Conservation (phyloP, 2,888 invertebrate species). For the Brachyptera risi region DNA sequence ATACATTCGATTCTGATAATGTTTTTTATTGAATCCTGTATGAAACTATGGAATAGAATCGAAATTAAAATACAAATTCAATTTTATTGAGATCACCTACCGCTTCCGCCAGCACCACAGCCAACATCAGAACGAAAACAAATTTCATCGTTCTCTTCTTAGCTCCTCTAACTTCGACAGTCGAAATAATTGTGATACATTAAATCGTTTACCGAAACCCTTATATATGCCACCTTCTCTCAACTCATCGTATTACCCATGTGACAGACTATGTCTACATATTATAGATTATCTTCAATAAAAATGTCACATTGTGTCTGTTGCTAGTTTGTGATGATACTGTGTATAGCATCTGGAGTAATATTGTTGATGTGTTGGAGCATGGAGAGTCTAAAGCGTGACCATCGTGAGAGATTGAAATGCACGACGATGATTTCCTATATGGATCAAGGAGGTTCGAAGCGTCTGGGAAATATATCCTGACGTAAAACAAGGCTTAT, state of each 20-base stretch:
- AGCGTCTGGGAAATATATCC: too few species aligned
- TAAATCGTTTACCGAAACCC: background rate
- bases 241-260: conserved; percentile 17
- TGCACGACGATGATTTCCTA: too few species aligned
- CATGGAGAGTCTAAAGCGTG: background rate
- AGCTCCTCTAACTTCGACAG: background rate
- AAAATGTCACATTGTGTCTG: background rate
- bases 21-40: too few species aligned
- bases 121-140: background rate
- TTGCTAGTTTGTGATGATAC: background rate
- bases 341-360: background rate
- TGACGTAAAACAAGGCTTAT: too few species aligned
- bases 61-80: too few species aligned
- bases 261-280: conserved; percentile 6
- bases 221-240: conserved; percentile 6
- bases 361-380: background rate
- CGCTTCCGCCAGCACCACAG: background rate
- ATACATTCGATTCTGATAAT: too few species aligned
- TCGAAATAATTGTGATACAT: conserved; percentile 1
- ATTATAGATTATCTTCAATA: background rate
- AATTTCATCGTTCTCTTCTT: conserved; percentile 5
- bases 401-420: background rate
- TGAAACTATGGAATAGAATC: too few species aligned
- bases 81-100: background rate
- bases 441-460: too few species aligned